phyloP scores from a whole-genome alignment of 2,888 invertebrate species.

The Cosmopolites sordidus region DNA sequence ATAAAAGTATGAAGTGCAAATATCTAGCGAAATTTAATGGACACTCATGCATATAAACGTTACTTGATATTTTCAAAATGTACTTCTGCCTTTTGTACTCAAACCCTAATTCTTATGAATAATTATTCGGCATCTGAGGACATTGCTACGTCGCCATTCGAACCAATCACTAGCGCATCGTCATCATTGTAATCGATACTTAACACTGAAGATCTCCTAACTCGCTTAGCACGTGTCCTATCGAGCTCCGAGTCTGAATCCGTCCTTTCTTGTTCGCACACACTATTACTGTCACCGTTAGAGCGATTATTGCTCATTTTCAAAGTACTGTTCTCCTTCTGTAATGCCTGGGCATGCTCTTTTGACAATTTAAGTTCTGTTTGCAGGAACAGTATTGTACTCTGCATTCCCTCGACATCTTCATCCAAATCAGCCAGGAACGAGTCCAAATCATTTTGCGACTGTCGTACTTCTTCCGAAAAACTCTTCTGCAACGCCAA shows the following conservation, averaged over 20 bases:
- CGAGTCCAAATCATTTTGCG: constrained; percentile 94
- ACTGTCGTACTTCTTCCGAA: constrained; percentile 93
- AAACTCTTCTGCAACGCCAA: constrained; percentile 92
- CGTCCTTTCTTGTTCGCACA: constrained; percentile 47
- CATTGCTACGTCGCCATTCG: constrained; percentile 62
- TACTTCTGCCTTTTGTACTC: too few species aligned
- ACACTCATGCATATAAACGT: too few species aligned
- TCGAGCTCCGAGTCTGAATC: constrained; percentile 50
- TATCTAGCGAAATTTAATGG: too few species aligned
- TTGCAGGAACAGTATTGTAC: constrained; percentile 90
- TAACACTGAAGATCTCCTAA: constrained; percentile 66
- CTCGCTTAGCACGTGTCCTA: constrained; percentile 59
- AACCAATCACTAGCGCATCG: constrained; percentile 65
- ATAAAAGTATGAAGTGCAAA: too few species aligned
- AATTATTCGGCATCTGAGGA: constrained; percentile 30
- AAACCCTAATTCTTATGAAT: too few species aligned
- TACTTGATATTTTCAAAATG: too few species aligned
- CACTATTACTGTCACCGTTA: constrained; percentile 37
- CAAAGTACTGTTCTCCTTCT: constrained; percentile 54
- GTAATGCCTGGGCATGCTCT: constrained; percentile 56
- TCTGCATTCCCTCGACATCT: constrained; percentile 98
- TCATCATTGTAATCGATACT: constrained; percentile 73
- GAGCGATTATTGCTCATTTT: constrained; percentile 34
- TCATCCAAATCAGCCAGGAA: constrained; percentile 94
- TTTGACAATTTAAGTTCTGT: constrained; percentile 85